Conservation (phyloP, 2,888 invertebrate species). For the Carterocephalus palaemon region DNA sequence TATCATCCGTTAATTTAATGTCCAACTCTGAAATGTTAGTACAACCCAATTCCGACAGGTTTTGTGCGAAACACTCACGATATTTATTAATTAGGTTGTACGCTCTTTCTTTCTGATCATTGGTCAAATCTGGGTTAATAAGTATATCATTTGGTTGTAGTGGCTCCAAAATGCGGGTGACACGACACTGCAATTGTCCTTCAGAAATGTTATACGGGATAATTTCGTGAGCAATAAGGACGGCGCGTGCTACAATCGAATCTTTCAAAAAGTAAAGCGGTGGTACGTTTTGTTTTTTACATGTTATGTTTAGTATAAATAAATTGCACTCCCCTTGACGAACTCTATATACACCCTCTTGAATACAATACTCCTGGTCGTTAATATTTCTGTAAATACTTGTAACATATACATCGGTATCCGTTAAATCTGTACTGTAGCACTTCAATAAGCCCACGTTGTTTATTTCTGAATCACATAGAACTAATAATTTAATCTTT, state of each 20-base stretch:
- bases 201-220: background rate
- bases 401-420: slow-evolving; percentile 3
- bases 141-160: slow-evolving; percentile 2
- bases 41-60: too few relatives aligned
- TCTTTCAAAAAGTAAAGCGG: slow-evolving; percentile 9
- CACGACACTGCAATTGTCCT: slow-evolving; percentile 1
- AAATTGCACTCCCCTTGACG: slow-evolving; percentile 3
- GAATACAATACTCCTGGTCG: slow-evolving; percentile 5
- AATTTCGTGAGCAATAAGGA: background rate
- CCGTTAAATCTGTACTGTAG: slow-evolving; percentile 3
- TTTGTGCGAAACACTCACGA: too few relatives aligned
- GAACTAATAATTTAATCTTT: slow-evolving; percentile 3
- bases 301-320: background rate
- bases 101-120: slow-evolving; percentile 1
- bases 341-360: slow-evolving; percentile 3
- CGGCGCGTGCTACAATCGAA: slow-evolving; percentile 2
- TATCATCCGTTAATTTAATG: too few relatives aligned
- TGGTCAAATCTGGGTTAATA: slow-evolving; percentile 5
- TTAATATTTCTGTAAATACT: slow-evolving; percentile 5
- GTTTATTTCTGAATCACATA: slow-evolving; percentile 2
- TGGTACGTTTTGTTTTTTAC: background rate
- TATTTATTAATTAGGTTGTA: slow-evolving; percentile 6
- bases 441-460: slow-evolving; percentile 4
- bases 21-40: too few relatives aligned
- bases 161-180: slow-evolving; percentile 1